Base-by-base conservation (phyloP, 1,140 invertebrate species). In the Monochamus saltuarius region DNA sequence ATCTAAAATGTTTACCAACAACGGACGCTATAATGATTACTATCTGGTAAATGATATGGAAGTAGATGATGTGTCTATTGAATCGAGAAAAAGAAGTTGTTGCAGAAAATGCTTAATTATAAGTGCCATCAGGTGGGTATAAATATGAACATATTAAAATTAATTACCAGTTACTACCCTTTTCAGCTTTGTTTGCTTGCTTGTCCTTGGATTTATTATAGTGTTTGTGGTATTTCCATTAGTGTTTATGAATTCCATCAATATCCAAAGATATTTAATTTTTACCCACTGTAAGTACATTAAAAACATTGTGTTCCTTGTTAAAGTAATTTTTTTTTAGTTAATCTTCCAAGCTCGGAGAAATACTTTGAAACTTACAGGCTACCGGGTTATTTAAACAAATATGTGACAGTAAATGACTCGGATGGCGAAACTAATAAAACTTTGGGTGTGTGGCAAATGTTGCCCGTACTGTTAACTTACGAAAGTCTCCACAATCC, bases 231-330 rank as follows among this genome's bases (percentile, higher is more conserved):
- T 54, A 39, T 62, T 73, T 14, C 71, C 71, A 7, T 39, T 73
- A 13, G 46, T 70, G 35, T 71, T 73, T 50, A 73, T 68, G 68
- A 52, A 62, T 19, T 63, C 52, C 16, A 56, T 68, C 8, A 49
- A 14, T 13, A 35, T 71, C 7, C 71, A 73, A 56, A 45, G 67
- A 47, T 14, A 29, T 8, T 36, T 73, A 7, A 61, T 73, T 43
- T 73, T 73, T 56, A 70, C 69, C 9, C 59, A 66, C 47, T 71
- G 71, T 71, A 66, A 70, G 68, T 64, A 50, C 50, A 46, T 43
- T 52, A 1, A 35, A 9, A 13, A 38, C 4, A 13, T 39, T 8
- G 19, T n/a, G 17, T 51, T 4, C 6, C 13, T 2, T 37, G 4
- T 62, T 19, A 57, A 35, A 16, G 29, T 38, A 42, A 38, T 38